Percentiles rank a stretch among this genome's conserved stretches.
These are phyloP conservation scores for Lagodon rhomboides DNA, from an alignment of 2,797 vertebrate genomes.

Conservation along the genomic window DNA sequence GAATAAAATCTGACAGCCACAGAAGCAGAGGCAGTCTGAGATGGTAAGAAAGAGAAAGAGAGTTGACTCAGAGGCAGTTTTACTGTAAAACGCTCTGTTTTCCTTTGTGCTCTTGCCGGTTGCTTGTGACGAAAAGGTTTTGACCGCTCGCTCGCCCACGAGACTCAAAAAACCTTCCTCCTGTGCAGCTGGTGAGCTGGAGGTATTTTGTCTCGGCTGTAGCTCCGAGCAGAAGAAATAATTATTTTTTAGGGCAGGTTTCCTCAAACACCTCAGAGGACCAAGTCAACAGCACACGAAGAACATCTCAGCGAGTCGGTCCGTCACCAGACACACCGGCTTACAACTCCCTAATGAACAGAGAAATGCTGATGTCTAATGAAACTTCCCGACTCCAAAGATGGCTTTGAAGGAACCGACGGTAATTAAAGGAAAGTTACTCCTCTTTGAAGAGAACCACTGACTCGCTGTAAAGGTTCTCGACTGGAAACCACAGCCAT, in stretches of 20 bases:
- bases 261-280: slow-evolving; percentile 1
- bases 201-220: background rate
- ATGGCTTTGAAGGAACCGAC: background rate
- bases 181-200: background rate
- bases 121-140: background rate
- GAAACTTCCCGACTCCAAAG: background rate
- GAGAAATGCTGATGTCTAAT: background rate
- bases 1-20: no score
- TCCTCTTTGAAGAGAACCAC: background rate
- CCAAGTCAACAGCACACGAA: background rate
- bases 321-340: background rate
- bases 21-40: no score
- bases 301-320: background rate
- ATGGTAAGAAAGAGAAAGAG: background rate
- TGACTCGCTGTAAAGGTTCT: background rate
- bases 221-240: background rate
- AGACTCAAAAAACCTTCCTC: background rate
- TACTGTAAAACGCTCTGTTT: background rate
- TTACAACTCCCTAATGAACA: background rate
- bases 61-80: background rate
- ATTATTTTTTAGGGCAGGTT: slow-evolving; percentile 7
- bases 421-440: background rate
- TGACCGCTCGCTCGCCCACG: background rate
- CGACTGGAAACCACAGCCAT: background rate
- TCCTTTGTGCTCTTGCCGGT: background rate